phyloP scores from a whole-genome alignment of 2,113 vertebrate genomes.

The Takifugu bimaculatus region DNA sequence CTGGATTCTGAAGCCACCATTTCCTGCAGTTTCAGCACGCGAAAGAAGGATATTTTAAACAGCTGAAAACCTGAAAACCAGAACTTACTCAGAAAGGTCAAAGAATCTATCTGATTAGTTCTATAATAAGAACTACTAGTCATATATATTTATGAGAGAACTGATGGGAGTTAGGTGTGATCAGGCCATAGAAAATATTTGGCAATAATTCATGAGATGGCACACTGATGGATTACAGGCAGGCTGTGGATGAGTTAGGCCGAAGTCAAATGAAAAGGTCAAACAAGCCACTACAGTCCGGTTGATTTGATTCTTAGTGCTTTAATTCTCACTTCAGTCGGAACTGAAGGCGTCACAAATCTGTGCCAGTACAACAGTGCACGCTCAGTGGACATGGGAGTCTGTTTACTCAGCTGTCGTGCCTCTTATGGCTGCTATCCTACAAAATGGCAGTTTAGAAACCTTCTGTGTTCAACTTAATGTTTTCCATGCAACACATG shows the following conservation, averaged over 20 bases:
- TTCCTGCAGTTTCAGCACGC: conserved; percentile 9
- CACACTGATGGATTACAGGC: conserved; percentile 63
- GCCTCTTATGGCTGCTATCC: conserved; percentile 79
- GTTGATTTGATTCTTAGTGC: conserved; percentile 50
- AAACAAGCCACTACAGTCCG: conserved; percentile 15
- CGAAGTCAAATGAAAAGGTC: conserved; percentile 3
- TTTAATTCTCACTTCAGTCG: conserved; percentile 21
- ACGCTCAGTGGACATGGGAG: conserved; percentile 59
- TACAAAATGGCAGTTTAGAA: conserved; percentile 75
- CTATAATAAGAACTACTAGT: conserved; percentile 45
- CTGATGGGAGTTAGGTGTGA: conserved; percentile 28
- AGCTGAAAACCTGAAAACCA: too few species aligned
- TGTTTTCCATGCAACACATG: conserved; percentile 37
- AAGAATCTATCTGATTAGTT: conserved; percentile 36
- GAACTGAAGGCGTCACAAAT: conserved; percentile 34
- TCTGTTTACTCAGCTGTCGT: conserved; percentile 44
- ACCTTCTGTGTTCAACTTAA: conserved; percentile 16
- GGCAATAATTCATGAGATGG: conserved; percentile 68
- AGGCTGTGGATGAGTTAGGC: conserved; percentile 30
- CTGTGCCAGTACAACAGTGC: conserved; percentile 45
- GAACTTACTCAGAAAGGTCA: background rate
- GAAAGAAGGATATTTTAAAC: background rate
- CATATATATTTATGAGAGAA: conserved; percentile 64
- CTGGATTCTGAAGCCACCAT: conserved; percentile 13
- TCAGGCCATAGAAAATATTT: conserved; percentile 72